Evolutionary conservation across 2,113 vertebrate genomes (phyloP).

Genomic region (Menura novaehollandiae): DNA sequence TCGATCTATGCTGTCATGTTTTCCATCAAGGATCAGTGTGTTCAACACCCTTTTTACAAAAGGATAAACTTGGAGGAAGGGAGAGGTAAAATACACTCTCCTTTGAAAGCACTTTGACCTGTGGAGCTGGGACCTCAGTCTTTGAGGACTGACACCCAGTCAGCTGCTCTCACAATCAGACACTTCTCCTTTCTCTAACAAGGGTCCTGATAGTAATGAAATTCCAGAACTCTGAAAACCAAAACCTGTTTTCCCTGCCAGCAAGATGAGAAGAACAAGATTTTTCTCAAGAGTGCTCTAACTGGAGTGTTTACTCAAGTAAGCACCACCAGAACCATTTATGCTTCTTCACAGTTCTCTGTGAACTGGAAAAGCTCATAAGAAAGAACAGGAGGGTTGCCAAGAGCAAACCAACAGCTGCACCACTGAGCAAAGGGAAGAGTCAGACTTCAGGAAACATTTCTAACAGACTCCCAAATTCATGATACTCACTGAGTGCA

Average conservation of each 20-base stretch:
- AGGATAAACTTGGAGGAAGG: not conserved
- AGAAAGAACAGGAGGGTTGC: not conserved
- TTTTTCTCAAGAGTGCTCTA: not conserved
- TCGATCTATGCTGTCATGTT: not conserved
- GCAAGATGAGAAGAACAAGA: not conserved
- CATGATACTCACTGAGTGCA: conserved; percentile 89
- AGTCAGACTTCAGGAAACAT: not conserved
- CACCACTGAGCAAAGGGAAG: not conserved
- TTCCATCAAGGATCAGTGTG: not conserved
- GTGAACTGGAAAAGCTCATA: not conserved
- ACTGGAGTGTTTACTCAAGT: conserved; percentile 22
- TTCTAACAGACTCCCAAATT: not conserved
- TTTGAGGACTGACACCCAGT: not conserved
- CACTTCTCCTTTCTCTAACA: not conserved
- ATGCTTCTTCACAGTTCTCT: not conserved
- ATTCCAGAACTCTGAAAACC: not conserved
- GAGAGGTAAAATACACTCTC: not conserved
- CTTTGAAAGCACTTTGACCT: not conserved
- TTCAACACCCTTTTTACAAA: not conserved
- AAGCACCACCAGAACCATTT: not conserved
- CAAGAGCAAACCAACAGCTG: not conserved
- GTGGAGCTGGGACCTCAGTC: not conserved
- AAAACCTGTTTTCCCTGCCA: not conserved
- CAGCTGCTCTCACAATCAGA: not conserved
- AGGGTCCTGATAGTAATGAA: not conserved